phyloP scores from a whole-genome alignment of 2,797 vertebrate genomes.

The Phyllotis vaccarum region DNA sequence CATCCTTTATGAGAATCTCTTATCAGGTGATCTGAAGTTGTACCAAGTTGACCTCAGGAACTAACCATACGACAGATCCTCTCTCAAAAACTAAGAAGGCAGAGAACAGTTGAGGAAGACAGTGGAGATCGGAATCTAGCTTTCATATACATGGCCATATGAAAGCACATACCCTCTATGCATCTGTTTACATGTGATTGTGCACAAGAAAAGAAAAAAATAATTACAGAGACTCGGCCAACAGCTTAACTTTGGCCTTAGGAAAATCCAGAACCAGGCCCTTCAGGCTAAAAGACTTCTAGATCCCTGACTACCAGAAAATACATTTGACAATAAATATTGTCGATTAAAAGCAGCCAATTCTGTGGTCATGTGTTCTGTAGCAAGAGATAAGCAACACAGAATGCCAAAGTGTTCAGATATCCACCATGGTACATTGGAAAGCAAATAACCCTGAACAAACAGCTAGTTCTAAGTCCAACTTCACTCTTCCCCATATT shows the following conservation, averaged over 20 bases:
- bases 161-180: neutral
- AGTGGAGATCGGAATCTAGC: too few relatives aligned
- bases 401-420: neutral
- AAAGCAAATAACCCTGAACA: neutral
- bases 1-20: neutral
- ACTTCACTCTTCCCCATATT: neutral
- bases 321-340: neutral
- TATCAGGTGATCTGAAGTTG: neutral
- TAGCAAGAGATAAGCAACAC: neutral
- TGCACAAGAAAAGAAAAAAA: too few relatives aligned
- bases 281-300: neutral
- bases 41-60: neutral
- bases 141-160: neutral
- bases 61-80: too few relatives aligned
- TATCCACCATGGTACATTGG: neutral
- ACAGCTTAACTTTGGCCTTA: neutral
- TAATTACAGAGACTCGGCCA: neutral
- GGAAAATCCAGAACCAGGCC: neutral
- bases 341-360: neutral
- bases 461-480: neutral
- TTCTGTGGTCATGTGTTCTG: neutral
- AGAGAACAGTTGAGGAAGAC: too few relatives aligned
- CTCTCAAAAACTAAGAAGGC: neutral
- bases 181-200: too few relatives aligned
- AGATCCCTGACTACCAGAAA: neutral